Base-by-base conservation (phyloP, 30 jellyfish, hydroid and myxozoan genomes). In the Aurelia coerulea region DNA sequence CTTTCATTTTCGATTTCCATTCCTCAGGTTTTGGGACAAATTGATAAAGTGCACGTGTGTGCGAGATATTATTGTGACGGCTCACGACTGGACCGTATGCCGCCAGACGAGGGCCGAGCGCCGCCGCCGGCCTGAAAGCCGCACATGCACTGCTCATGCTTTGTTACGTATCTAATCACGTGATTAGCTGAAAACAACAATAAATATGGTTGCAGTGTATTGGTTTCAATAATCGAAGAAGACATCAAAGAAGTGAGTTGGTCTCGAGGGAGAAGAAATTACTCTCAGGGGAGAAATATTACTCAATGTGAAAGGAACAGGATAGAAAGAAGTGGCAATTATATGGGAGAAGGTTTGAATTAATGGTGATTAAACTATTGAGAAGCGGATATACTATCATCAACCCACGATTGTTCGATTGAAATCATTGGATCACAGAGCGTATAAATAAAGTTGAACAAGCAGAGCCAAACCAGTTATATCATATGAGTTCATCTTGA, bases 381-480 rank as follows among this genome's bases (percentile, higher is more conserved):
- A 83, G 72, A 18, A 33, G 33, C 71, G 85, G 92, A 60, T 19
- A 69, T 65, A 16, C 74, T 39, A 83, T 83, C 84, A 83, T 71
- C 77, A 54, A 53, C 86, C 73, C 39, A 32, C 92, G 72, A 81
- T 79, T 79, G 81, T 79, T 79, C 32, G 72, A 68, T 52, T 49
- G 92, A 35, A 83, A 71, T 62, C 92, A 71, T 79, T 50, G 65
- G 88, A 23, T 74, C 93, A 84, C 56, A 16, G 79, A 84, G 83
- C 84, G 93, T 84, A 84, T 84, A 84, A 84, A 84, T 84, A 73
- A 54, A 84, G 88, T 63, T 84, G 84, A 84, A 34, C 88, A 84
- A 34, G 78, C 93, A 52, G 50, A 29, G 46, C 58, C 13, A 23
- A 18, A 19, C 74, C 93, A 84, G 63, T 84, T 84, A 73, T 63